phyloP scores from a whole-genome alignment of 2,797 vertebrate species.

The Notamacropus eugenii region DNA sequence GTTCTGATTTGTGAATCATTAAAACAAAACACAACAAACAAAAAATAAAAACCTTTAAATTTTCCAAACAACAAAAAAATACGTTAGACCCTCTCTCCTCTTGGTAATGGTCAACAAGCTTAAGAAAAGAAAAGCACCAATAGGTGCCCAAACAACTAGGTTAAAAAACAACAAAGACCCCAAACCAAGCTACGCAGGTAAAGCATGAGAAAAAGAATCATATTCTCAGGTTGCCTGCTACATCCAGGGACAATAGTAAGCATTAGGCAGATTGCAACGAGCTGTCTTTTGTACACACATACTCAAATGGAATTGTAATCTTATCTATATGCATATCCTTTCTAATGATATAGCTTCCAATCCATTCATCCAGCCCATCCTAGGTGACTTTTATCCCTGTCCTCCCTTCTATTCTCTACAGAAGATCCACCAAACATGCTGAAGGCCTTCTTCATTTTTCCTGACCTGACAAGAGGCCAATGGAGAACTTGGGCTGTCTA shows the following conservation, averaged over 20 bases:
- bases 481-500: no score
- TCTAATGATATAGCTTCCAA: background rate
- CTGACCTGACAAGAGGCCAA: no score
- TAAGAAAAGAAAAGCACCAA: conserved; percentile 4
- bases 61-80: conserved; percentile 41
- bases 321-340: background rate
- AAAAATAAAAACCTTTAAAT: conserved; percentile 21
- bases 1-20: conserved; percentile 58
- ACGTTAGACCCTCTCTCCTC: background rate
- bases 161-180: background rate
- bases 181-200: background rate
- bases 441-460: no score
- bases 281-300: background rate
- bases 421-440: no score
- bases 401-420: no score
- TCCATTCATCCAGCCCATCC: background rate
- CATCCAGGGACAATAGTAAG: background rate
- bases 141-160: background rate
- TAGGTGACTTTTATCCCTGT: background rate
- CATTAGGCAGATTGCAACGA: background rate
- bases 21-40: conserved; percentile 38
- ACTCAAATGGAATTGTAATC: background rate
- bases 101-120: background rate
- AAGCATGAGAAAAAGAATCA: background rate
- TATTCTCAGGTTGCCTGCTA: background rate